These are phyloP conservation scores for Peribatodes rhomboidaria DNA, from an alignment of 2,888 invertebrate species.

Conservation along the genomic window DNA sequence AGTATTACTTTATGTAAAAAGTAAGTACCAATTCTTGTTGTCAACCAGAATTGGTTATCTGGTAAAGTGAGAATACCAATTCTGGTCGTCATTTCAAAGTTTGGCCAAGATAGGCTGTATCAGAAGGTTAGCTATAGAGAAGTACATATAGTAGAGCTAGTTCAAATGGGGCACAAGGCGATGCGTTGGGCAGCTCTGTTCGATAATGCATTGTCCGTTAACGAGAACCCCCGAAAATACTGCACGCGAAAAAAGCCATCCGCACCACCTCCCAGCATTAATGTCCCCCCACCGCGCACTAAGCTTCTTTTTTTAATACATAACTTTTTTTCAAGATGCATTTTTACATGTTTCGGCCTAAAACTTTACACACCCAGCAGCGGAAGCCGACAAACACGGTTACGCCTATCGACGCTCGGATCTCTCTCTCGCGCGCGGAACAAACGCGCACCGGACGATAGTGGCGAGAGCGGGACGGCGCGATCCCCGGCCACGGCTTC, in stretches of 20 bases:
- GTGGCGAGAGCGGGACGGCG: conserved; percentile 80
- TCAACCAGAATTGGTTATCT: no score
- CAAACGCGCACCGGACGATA: conserved; percentile 72
- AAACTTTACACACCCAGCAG: conserved; percentile 86
- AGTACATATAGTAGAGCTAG: conserved; percentile 32
- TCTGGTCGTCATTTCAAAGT: neutral
- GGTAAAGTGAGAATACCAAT: no score
- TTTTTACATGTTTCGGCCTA: conserved; percentile 87
- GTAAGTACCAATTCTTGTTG: no score
- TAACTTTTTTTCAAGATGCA: conserved; percentile 87
- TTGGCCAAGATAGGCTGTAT: conserved; percentile 1
- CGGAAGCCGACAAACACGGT: conserved; percentile 72
- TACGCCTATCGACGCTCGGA: conserved; percentile 78
- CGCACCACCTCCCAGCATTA: conserved; percentile 82
- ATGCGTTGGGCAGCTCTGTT: conserved; percentile 71
- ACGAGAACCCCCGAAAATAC: conserved; percentile 83
- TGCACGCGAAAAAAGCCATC: conserved; percentile 84
- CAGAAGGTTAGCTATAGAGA: conserved; percentile 2
- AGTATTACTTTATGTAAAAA: no score
- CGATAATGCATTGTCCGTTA: conserved; percentile 85
- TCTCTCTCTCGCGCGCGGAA: conserved; percentile 73
- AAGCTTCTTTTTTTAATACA: conserved; percentile 87
- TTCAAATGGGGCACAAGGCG: conserved; percentile 78
- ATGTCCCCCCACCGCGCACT: conserved; percentile 85
- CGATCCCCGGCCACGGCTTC: conserved; percentile 72